Percentiles rank a stretch among this genome's conserved stretches.
These are phyloP conservation scores for Sylvietta virens DNA, from an alignment of 2,113 vertebrate species.

Conservation along the genomic window DNA sequence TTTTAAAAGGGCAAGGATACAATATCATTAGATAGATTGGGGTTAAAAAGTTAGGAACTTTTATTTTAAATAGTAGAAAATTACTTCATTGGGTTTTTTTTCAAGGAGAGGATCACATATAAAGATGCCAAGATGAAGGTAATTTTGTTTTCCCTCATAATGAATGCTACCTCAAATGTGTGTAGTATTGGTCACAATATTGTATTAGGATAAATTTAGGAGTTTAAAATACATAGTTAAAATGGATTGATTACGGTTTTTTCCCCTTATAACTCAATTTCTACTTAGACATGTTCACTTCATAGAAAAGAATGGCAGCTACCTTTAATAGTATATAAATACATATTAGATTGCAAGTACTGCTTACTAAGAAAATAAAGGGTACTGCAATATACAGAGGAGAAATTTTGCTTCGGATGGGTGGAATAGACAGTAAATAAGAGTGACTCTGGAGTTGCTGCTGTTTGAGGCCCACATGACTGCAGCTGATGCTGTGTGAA, in stretches of 20 bases:
- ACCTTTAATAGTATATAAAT: background rate
- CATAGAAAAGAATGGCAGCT: background rate
- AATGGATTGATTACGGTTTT: background rate
- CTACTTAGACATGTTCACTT: background rate
- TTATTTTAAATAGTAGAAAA: background rate
- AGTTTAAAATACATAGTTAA: background rate
- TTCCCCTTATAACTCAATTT: background rate
- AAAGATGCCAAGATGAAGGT: background rate
- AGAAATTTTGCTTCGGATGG: background rate
- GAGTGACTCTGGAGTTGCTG: background rate
- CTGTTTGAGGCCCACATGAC: background rate
- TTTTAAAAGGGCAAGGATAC: conserved; percentile 9
- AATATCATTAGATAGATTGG: background rate
- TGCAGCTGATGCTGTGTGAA: background rate
- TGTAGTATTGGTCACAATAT: background rate
- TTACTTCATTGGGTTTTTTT: background rate
- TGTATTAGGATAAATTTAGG: background rate
- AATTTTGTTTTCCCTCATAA: background rate
- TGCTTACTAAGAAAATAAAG: background rate
- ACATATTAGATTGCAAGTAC: background rate
- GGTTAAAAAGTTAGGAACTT: background rate
- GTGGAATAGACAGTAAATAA: background rate
- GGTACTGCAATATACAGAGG: background rate
- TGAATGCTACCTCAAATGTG: background rate
- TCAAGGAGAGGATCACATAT: background rate